These are phyloP conservation scores for Brachyptera putata DNA, from an alignment of 2,888 invertebrate species.

Conservation along the genomic window DNA sequence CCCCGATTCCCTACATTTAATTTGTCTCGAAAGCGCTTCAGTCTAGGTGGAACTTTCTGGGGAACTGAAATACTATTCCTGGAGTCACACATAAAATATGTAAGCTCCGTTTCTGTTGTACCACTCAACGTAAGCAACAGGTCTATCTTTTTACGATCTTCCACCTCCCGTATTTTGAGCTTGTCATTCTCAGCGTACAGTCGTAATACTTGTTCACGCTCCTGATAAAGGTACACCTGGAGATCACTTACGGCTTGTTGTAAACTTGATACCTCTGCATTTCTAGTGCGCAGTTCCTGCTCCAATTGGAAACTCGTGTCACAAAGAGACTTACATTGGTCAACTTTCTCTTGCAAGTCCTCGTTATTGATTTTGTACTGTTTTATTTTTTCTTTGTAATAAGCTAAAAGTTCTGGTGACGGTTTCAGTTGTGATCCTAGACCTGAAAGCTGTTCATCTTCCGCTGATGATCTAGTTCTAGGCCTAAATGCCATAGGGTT, in stretches of 20 bases:
- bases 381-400: slow-evolving; percentile 1
- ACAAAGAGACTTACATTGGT: slow-evolving; percentile 19
- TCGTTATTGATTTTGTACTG: background rate
- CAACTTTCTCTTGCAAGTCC: slow-evolving; percentile 9
- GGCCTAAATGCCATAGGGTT: too few relatives aligned
- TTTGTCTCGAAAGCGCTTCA: slow-evolving; percentile 7
- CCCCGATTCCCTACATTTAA: background rate
- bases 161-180: slow-evolving; percentile 42
- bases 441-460: too few relatives aligned
- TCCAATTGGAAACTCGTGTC: slow-evolving; percentile 41
- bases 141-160: slow-evolving; percentile 46
- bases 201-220: slow-evolving; percentile 45
- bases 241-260: slow-evolving; percentile 47
- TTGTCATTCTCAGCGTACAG: slow-evolving; percentile 46
- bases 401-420: slow-evolving; percentile 1
- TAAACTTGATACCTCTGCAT: slow-evolving; percentile 44
- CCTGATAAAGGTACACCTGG: slow-evolving; percentile 46
- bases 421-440: slow-evolving; percentile 11
- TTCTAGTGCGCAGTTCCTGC: slow-evolving; percentile 43
- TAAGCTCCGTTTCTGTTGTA: slow-evolving; percentile 42
- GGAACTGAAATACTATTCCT: slow-evolving; percentile 5
- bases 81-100: slow-evolving; percentile 40
- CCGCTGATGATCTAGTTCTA: too few relatives aligned
- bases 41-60: slow-evolving; percentile 15
- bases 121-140: slow-evolving; percentile 43